Base-by-base conservation (phyloP, 2,113 vertebrate species). In the Ptilorrhoa leucosticta region DNA sequence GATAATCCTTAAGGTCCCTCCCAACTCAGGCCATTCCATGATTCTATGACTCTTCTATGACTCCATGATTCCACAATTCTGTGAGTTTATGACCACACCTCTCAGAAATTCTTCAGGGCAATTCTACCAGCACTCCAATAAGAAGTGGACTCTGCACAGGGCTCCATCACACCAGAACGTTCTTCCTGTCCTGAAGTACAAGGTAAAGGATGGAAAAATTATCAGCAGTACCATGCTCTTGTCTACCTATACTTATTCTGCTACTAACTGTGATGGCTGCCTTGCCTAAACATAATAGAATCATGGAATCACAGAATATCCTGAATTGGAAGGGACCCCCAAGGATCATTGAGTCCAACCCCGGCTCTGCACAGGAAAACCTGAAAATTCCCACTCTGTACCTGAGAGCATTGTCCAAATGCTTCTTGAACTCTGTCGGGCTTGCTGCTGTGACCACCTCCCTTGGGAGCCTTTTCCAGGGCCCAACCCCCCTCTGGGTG, bases 271-370 rank as follows among this genome's bases (percentile, higher is more conserved):
- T 33, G 7, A 35, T 53, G 6, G 17, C 14, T 48, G 17, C 20
- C 13, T 56, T 87, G 30, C 15, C 35, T 68, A 28, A 84, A 84
- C 53, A n/a, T 9, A 16, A 27, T 3, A 28, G 37, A 45, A 39
- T 14, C 15, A 16, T 3, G 27, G 31, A 72, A 80, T 7, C 17
- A 57, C 4, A 66, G 44, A 57, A 44, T 24, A 28, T 37, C 27
- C 12, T 37, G 27, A 51, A 2, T 2, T 51, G 69, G 51, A 58
- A 81, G 14, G 21, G 31, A 81, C 37, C 4, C 15, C 42, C 37
- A 65, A 12, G 31, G 15, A 44, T 11, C 18, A 33, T 15, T 0
- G 0, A 24, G 33, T 11, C 22, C 58, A 73, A 5, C 12, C 10
- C 31, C 51, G 48, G 10, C 33, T 5, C 33, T 58, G 60, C 39